Base-by-base conservation (phyloP, 2,797 vertebrate genomes). In the Danio jaintianensis region DNA sequence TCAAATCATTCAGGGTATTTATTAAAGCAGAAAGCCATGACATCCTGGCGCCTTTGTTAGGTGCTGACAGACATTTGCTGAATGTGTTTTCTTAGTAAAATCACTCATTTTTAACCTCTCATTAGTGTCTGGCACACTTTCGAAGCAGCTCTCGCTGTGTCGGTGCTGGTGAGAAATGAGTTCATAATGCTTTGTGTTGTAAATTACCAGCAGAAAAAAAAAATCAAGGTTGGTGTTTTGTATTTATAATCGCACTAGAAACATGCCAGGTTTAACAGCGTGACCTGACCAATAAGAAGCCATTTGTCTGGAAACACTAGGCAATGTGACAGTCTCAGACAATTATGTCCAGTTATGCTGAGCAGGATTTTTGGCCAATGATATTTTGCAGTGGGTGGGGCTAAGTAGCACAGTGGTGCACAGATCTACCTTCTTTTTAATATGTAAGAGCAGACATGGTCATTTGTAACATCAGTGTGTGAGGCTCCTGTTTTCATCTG, bases 161-260 rank as follows among this genome's bases (percentile, higher is more conserved):
- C 64, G 66, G 70, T 53, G 53, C 11, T 63, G 66, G 61, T 76
- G 83, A 79, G 72, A 81, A 81, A 83, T 83, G 11, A 83, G 78
- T 81, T 78, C 72, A 73, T 77, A 64, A 73, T 52, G 72, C 50
- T 75, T 22, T 73, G 63, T 50, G 69, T 63, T 78, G 61, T 67
- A 80, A 77, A 75, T 78, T 56, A 79, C 75, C 22, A 63, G 43
- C 73, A 70, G 79, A 80, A 73, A 73, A 52, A n/a, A 29, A 29
- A 29, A 29, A 29, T 43, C 7, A 18, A 40, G 52, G 59, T 61
- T 77, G 62, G 48, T 77, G 62, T 68, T 80, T 71, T 50, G 50
- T 43, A 16, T 72, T 72, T 22, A 72, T 72, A 38, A n/a, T 40
- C 67, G 18, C 67, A 70, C 48, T 70, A 7, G 48, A 70, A 53